These are phyloP conservation scores for Sarotherodon lohbergeri DNA, from an alignment of 2,113 vertebrate species.

Conservation along the genomic window DNA sequence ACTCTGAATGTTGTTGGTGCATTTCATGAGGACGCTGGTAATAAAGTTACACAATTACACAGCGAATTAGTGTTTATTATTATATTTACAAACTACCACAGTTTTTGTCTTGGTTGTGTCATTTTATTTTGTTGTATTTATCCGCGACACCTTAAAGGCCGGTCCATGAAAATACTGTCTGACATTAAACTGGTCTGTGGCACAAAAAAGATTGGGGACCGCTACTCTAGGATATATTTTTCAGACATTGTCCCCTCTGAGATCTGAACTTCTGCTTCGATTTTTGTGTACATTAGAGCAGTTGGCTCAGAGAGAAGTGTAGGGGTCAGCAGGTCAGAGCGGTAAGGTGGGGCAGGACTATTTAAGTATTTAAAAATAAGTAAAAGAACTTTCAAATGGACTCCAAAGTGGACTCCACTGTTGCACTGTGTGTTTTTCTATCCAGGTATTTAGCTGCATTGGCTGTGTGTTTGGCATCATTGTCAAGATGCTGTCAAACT, in stretches of 20 bases:
- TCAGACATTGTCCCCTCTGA: background rate
- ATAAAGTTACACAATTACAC: background rate
- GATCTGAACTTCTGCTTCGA: background rate
- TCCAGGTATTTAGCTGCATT: background rate
- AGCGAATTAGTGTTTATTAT: background rate
- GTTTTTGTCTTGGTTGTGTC: no score
- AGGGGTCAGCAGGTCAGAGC: background rate
- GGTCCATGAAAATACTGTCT: background rate
- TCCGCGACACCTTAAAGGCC: background rate
- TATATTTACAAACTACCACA: background rate
- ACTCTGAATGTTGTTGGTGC: background rate
- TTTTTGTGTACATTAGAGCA: background rate
- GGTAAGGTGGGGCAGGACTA: background rate
- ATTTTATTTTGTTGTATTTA: background rate
- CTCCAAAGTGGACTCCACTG: background rate
- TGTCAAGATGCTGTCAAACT: background rate
- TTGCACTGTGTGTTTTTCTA: background rate
- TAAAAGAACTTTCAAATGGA: background rate
- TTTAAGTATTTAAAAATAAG: background rate
- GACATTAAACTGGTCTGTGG: background rate
- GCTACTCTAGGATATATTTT: background rate
- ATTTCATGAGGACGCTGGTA: background rate
- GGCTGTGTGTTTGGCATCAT: background rate
- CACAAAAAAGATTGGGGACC: background rate
- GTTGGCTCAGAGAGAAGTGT: background rate